Evolutionary conservation across 2,113 vertebrate genomes (phyloP).

Genomic region (Hiodon alosoides): DNA sequence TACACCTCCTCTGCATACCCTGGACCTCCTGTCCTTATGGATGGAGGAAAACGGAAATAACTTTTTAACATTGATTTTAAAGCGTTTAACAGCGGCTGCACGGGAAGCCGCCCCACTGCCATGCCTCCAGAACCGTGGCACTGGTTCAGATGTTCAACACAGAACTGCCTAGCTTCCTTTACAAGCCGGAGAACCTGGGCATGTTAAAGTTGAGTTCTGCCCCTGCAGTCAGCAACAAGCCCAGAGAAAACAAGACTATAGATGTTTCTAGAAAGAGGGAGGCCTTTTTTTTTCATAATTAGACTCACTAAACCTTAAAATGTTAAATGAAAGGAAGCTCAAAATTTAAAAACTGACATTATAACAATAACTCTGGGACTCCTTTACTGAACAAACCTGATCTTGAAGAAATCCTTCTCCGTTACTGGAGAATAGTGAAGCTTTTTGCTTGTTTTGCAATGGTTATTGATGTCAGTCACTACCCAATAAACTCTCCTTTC

Average conservation of each 20-base stretch:
- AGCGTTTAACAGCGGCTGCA: constrained; percentile 58
- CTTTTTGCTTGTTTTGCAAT: too few species aligned
- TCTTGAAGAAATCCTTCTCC: too few species aligned
- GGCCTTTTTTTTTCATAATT: constrained; percentile 3
- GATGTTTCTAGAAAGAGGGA: constrained; percentile 19
- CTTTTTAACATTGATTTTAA: constrained; percentile 45
- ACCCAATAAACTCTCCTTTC: constrained; percentile 18
- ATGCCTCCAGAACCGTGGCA: constrained; percentile 55
- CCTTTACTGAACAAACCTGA: constrained; percentile 5
- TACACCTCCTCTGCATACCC: constrained; percentile 54
- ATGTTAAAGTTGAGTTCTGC: constrained; percentile 61
- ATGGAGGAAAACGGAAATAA: constrained; percentile 46
- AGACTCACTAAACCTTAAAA: background rate
- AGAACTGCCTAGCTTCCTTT: constrained; percentile 60
- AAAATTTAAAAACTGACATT: constrained; percentile 13
- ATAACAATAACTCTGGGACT: constrained; percentile 34
- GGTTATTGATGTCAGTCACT: constrained; percentile 32
- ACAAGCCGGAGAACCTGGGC: constrained; percentile 56
- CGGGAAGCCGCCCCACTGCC: constrained; percentile 57
- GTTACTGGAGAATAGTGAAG: too few species aligned
- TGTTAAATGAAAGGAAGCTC: constrained; percentile 20
- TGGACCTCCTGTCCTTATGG: constrained; percentile 57
- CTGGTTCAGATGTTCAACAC: constrained; percentile 67
- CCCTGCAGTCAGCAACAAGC: constrained; percentile 40
- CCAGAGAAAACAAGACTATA: constrained; percentile 45